Conservation (phyloP, 2,113 vertebrate species). For the Microtus richardsoni region DNA sequence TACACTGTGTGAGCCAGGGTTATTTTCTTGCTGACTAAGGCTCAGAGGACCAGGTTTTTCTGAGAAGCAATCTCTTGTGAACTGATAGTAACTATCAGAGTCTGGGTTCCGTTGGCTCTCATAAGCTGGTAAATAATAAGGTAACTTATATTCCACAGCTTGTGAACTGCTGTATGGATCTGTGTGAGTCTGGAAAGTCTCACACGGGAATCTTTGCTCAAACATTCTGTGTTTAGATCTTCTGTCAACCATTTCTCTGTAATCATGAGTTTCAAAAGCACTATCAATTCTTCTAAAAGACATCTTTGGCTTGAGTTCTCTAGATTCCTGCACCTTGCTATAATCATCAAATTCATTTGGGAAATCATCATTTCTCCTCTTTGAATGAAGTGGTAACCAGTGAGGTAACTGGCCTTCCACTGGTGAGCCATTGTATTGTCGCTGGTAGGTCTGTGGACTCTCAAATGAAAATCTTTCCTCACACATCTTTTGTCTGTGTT, state of each 20-base stretch:
- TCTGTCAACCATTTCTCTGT: constrained; percentile 57
- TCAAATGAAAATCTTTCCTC: constrained; percentile 65
- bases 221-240: not conserved
- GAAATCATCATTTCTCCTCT: constrained; percentile 87
- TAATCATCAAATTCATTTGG: constrained; percentile 91
- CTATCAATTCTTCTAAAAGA: constrained; percentile 70
- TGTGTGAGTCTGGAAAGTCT: constrained; percentile 59
- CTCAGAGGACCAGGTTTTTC: constrained; percentile 69
- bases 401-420: constrained; percentile 5
- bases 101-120: constrained; percentile 59
- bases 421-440: constrained; percentile 37
- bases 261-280: constrained; percentile 58
- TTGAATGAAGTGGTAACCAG: constrained; percentile 68
- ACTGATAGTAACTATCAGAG: not conserved
- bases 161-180: constrained; percentile 51
- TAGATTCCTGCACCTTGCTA: constrained; percentile 88
- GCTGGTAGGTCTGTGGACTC: constrained; percentile 59
- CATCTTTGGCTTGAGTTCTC: constrained; percentile 85
- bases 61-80: constrained; percentile 35
- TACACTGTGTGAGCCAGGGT: constrained; percentile 69
- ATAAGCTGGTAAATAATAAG: constrained; percentile 52
- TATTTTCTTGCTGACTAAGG: constrained; percentile 67
- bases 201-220: constrained; percentile 57
- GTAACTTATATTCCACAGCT: constrained; percentile 38
- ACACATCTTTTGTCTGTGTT: not conserved